Evolutionary conservation across 2,113 vertebrate genomes (phyloP).

Genomic region (Pollachius pollachius): DNA sequence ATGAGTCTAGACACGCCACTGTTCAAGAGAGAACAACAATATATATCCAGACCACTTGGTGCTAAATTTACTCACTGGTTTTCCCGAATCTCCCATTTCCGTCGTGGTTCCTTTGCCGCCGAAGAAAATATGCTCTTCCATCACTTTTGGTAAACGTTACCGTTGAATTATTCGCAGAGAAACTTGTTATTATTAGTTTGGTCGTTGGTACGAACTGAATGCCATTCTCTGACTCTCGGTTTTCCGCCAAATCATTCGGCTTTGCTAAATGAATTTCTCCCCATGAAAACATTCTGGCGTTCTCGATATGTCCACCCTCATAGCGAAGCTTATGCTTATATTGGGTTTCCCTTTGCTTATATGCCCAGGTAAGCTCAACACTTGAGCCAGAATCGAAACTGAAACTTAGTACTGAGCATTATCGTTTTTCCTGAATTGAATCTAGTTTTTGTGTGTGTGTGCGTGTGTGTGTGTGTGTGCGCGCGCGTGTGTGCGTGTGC

Average conservation of each 20-base stretch:
- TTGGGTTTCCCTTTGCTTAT: not conserved
- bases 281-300: constrained; percentile 10
- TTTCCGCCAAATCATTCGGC: not conserved
- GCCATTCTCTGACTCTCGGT: not conserved
- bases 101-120: not conserved
- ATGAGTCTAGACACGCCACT: too few species aligned
- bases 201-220: too few species aligned
- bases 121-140: not conserved
- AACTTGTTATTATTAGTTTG: not conserved
- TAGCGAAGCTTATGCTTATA: not conserved
- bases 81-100: not conserved
- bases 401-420: not conserved
- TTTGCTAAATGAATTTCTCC: not conserved
- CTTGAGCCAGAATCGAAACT: not conserved
- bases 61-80: constrained; percentile 2
- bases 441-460: not conserved
- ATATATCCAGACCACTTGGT: too few species aligned
- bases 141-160: constrained; percentile 4
- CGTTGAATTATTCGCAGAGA: not conserved
- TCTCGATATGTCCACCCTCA: too few species aligned
- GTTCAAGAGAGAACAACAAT: too few species aligned
- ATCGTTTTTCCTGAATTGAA: not conserved
- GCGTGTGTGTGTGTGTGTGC: too few species aligned
- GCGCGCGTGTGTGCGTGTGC: too few species aligned
- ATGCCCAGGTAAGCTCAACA: not conserved